Evolutionary conservation across 2,113 vertebrate genomes (phyloP).

Genomic region (Uria aalge): DNA sequence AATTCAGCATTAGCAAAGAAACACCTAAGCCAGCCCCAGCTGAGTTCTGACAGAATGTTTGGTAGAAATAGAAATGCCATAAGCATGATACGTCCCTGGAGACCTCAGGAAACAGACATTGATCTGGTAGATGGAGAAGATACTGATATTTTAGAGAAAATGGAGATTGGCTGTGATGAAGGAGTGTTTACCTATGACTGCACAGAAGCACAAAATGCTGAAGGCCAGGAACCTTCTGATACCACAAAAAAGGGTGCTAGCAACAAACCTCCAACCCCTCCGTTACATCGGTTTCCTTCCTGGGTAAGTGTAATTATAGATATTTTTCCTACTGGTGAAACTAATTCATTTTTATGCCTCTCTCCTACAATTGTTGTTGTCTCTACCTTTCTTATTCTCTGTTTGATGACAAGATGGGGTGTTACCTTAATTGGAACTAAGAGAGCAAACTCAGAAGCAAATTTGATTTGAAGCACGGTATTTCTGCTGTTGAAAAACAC

Average conservation of each 20-base stretch:
- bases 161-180: constrained; percentile 72
- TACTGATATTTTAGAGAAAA: constrained; percentile 72
- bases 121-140: constrained; percentile 76
- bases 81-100: constrained; percentile 90
- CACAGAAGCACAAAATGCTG: constrained; percentile 39
- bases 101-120: constrained; percentile 88
- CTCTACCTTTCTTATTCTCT: neutral
- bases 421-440: neutral
- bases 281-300: constrained; percentile 94
- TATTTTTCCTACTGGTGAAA: neutral
- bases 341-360: neutral
- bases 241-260: constrained; percentile 53
- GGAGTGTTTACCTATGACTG: constrained; percentile 66
- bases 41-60: constrained; percentile 81
- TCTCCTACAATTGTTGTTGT: neutral
- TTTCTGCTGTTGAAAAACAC: neutral
- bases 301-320: constrained; percentile 81
- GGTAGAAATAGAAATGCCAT: constrained; percentile 91
- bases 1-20: constrained; percentile 81
- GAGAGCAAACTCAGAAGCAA: neutral
- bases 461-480: neutral
- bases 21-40: constrained; percentile 92
- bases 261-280: constrained; percentile 91
- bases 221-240: constrained; percentile 55
- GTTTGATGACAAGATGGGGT: neutral